Evolutionary conservation across 2,888 invertebrate species (phyloP), one percentile per base, ranked within the genome.

Genomic region (Phyllotreta cruciferae): DNA sequence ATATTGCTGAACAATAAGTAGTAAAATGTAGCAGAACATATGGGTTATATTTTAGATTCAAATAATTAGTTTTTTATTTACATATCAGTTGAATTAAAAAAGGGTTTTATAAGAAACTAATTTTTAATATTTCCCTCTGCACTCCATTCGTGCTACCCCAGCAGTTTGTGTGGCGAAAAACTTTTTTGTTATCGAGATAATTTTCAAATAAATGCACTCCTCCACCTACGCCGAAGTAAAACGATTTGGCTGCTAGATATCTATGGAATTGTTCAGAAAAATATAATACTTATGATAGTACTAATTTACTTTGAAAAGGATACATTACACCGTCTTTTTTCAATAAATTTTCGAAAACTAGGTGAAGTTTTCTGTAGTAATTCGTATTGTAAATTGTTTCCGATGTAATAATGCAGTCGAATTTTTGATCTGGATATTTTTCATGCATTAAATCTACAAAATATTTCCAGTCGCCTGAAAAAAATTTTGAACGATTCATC

Each of bases 191-290:
- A 62, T 82, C 75, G 5, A 95, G 72, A 55, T 85, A 78, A 47
- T 85, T 79, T 79, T 90, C 87, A 84, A 97, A 98, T 71, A 90
- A 86, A 67, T 88, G 82, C 42, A 90, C 83, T 8, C 94, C 90
- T 55, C 98, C 98, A 8, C 97, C 97, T 14, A 97, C 94, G 67
- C 98, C 98, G 84, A 98, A 98, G 80, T 98, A 98, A 81, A 91
- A 89, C 9, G 88, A 87, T 84, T 98, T 98, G 2, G 94, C 96
- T 56, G 96, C 96, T 60, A 98, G 80, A 78, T 87, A 90, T 67
- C 85, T 82, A 53, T 42, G 13, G 56, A 41, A n/a, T 56, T 55
- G 55, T 65, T 52, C 64, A 64, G 57, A 52, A 62, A 67, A 56
- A 49, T 13, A 39, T 45, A 37, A 39, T 4, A 7, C 9, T n/a